These are phyloP conservation scores for Globicephala melas DNA, from an alignment of 2,113 vertebrate genomes.

Conservation along the genomic window DNA sequence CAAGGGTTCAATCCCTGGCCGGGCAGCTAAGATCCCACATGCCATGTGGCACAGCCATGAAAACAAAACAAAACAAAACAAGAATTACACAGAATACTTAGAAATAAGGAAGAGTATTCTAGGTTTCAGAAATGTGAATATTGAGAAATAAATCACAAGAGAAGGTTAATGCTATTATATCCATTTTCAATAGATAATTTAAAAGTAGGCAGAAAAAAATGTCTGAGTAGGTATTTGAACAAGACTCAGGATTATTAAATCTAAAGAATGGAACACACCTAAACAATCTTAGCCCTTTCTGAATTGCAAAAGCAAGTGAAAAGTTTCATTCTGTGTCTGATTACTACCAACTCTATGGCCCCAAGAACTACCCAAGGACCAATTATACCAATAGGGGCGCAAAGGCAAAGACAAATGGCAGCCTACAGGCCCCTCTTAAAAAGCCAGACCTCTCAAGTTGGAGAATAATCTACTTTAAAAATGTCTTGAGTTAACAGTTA, in stretches of 20 bases:
- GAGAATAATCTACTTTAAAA: not conserved
- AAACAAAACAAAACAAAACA: not conserved
- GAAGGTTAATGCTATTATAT: not conserved
- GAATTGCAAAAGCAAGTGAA: not conserved
- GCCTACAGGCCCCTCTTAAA: not conserved
- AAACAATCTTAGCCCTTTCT: not conserved
- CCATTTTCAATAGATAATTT: not conserved
- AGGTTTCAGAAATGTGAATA: not conserved
- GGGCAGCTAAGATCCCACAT: too few relatives aligned
- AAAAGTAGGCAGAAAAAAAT: not conserved
- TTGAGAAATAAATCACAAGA: not conserved
- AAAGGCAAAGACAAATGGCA: not conserved
- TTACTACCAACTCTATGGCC: not conserved
- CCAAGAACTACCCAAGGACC: not conserved
- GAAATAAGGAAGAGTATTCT: not conserved
- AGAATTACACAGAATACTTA: not conserved
- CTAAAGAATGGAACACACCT: not conserved
- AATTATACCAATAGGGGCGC: not conserved
- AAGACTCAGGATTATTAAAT: not conserved
- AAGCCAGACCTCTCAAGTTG: not conserved
- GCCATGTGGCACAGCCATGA: too few relatives aligned
- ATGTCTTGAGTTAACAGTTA: not conserved
- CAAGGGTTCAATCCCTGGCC: too few relatives aligned
- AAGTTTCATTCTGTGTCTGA: not conserved
- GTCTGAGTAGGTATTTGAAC: not conserved